phyloP scores from a whole-genome alignment of 2,888 invertebrate genomes.

The Hypomecis atomaria region DNA sequence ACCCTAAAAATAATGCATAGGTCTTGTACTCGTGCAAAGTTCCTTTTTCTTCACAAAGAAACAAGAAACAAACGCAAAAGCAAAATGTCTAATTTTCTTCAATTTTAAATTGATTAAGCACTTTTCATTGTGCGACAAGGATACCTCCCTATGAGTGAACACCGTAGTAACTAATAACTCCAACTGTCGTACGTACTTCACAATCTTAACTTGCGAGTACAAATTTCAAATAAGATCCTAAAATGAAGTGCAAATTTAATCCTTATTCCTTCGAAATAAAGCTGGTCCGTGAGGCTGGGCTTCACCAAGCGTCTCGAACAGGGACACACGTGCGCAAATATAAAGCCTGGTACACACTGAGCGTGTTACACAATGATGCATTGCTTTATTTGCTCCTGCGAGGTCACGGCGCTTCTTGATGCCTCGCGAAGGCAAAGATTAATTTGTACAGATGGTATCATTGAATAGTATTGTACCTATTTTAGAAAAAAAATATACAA shows the following conservation, averaged over 20 bases:
- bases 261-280: constrained; percentile 17
- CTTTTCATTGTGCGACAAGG: too few species aligned
- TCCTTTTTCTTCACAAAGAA: too few species aligned
- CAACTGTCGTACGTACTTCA: too few species aligned
- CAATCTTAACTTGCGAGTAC: neutral
- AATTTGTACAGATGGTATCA: neutral
- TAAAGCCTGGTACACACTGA: constrained; percentile 29
- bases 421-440: constrained; percentile 15
- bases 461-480: neutral
- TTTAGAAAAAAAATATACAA: too few species aligned
- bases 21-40: too few species aligned
- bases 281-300: constrained; percentile 25
- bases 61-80: too few species aligned
- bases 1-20: too few species aligned
- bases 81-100: too few species aligned
- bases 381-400: constrained; percentile 29
- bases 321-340: constrained; percentile 34
- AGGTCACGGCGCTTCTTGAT: constrained; percentile 37
- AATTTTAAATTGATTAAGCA: too few species aligned
- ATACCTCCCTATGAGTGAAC: too few species aligned
- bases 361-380: constrained; percentile 31
- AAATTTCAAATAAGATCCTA: neutral
- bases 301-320: constrained; percentile 33
- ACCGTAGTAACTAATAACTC: too few species aligned
- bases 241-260: neutral